phyloP scores from a whole-genome alignment of 2,888 invertebrate genomes.

The Xanthostigma xanthostigma region DNA sequence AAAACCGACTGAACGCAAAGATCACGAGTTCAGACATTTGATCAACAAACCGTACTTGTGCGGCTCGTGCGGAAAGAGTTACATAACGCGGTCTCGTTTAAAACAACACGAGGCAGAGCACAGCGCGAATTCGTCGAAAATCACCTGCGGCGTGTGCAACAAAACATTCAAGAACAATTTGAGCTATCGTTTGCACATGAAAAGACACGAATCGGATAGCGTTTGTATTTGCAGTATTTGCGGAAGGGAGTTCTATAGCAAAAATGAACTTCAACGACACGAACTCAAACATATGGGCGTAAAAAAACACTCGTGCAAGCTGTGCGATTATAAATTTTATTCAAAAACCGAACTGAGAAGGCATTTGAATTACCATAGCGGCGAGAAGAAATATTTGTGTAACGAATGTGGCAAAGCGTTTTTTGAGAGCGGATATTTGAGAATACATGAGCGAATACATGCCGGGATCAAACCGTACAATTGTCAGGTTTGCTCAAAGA shows the following conservation, averaged over 20 bases:
- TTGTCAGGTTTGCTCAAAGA: conserved; percentile 22
- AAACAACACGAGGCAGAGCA: conserved; percentile 17
- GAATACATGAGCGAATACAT: conserved; percentile 23
- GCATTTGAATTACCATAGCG: conserved; percentile 23
- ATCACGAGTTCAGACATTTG: conserved; percentile 10
- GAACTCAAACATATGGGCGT: conserved; percentile 20
- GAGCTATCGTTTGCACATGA: conserved; percentile 21
- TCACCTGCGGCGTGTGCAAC: conserved; percentile 18
- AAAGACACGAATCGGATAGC: conserved; percentile 20
- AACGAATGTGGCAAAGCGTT: conserved; percentile 20
- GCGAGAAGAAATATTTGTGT: conserved; percentile 21
- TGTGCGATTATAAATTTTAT: conserved; percentile 22
- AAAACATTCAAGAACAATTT: conserved; percentile 20
- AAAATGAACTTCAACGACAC: conserved; percentile 21
- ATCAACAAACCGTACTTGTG: conserved; percentile 12
- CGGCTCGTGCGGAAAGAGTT: conserved; percentile 15
- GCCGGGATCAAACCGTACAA: conserved; percentile 23
- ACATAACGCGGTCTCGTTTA: conserved; percentile 14
- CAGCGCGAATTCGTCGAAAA: conserved; percentile 12
- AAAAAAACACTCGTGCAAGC: conserved; percentile 19
- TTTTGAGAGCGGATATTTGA: conserved; percentile 23
- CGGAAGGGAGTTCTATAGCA: conserved; percentile 21
- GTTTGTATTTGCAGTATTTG: conserved; percentile 20
- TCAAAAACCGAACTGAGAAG: conserved; percentile 22
- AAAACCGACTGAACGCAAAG: conserved; percentile 9